Conservation (phyloP, 2,113 vertebrate species). For the Trichechus manatus region DNA sequence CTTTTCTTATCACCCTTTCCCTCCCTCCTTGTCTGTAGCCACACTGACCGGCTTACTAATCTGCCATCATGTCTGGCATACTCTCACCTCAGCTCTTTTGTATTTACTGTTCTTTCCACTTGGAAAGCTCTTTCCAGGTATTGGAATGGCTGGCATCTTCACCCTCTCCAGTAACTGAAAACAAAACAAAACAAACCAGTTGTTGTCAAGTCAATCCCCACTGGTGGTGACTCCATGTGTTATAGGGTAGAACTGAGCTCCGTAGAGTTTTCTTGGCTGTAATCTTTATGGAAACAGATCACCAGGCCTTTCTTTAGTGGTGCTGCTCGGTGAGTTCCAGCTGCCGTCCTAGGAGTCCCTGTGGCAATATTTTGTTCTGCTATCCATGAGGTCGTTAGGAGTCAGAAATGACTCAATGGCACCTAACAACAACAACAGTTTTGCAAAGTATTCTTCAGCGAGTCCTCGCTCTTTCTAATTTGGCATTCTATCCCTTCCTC, state of each 20-base stretch:
- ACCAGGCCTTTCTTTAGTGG: background rate
- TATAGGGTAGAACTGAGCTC: background rate
- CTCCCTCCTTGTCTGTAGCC: background rate
- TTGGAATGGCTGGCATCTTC: background rate
- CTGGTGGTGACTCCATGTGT: background rate
- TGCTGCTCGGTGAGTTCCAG: background rate
- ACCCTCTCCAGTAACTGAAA: background rate
- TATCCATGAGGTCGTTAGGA: background rate
- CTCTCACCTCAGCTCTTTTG: background rate
- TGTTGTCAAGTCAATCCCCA: background rate
- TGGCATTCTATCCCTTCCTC: background rate
- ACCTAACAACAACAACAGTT: background rate
- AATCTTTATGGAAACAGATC: too few species aligned
- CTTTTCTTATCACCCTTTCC: too few species aligned
- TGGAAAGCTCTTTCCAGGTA: background rate
- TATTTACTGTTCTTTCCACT: background rate
- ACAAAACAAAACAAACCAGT: background rate
- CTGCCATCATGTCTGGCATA: background rate
- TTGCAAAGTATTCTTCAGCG: background rate
- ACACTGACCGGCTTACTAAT: background rate
- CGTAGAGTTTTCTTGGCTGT: background rate
- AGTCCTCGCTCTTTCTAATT: background rate
- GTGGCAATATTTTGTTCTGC: background rate
- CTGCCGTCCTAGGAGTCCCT: too few species aligned
- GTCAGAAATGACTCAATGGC: background rate